Evolutionary conservation across 2,797 vertebrate species (phyloP).

Genomic region (Capromys pilorides): DNA sequence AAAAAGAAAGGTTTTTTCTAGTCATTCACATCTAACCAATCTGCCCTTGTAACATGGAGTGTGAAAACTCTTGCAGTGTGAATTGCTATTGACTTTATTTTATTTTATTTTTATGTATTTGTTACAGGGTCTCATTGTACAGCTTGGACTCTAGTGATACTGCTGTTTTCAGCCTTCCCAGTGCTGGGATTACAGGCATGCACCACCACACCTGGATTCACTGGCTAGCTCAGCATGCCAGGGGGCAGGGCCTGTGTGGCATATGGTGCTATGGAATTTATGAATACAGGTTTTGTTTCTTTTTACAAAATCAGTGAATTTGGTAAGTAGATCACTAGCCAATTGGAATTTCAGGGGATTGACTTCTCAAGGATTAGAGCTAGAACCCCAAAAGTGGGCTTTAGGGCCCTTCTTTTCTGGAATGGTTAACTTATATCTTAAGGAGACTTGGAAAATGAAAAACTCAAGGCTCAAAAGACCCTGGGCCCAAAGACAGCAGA

Average conservation of each 20-base stretch:
- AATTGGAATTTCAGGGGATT: constrained; percentile 5
- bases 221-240: no score
- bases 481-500: background rate
- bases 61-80: background rate
- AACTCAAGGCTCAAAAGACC: background rate
- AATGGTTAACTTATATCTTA: background rate
- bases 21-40: background rate
- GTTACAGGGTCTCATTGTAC: no score
- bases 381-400: background rate
- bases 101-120: no score
- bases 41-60: background rate
- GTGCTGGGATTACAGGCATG: no score
- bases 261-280: background rate
- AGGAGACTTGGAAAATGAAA: constrained; percentile 10
- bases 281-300: background rate
- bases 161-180: no score
- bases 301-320: constrained; percentile 7
- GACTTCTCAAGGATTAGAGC: background rate
- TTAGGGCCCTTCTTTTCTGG: background rate
- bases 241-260: no score
- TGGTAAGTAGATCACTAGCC: background rate
- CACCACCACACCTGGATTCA: no score
- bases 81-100: background rate
- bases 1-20: background rate
- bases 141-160: no score